Percentiles rank a stretch among this genome's conserved stretches.
Evolutionary conservation across 1,140 invertebrate genomes (phyloP).

Genomic region (Anadara kagoshimensis): DNA sequence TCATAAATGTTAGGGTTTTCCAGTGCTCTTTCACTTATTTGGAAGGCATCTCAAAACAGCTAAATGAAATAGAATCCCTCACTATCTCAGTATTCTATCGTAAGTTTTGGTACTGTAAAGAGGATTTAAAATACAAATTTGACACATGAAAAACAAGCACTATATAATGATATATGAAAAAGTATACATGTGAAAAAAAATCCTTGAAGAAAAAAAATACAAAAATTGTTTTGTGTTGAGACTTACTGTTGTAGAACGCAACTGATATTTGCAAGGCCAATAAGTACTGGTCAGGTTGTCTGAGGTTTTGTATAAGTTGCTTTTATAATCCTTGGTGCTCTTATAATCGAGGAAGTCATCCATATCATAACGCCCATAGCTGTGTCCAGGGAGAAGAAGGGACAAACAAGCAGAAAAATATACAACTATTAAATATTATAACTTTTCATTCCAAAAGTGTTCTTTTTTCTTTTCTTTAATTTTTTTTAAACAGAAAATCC

Average conservation of each 20-base stretch:
- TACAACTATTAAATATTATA: background rate
- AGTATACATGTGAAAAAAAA: background rate
- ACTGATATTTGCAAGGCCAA: slow-evolving; percentile 26
- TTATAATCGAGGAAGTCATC: slow-evolving; percentile 39
- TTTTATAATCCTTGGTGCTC: slow-evolving; percentile 37
- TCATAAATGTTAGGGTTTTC: too few relatives aligned
- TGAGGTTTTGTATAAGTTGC: slow-evolving; percentile 43
- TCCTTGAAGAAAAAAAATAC: background rate
- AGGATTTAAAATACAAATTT: too few relatives aligned
- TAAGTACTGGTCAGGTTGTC: slow-evolving; percentile 14
- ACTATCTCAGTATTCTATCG: background rate
- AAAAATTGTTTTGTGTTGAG: slow-evolving; percentile 2
- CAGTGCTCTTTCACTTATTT: too few relatives aligned
- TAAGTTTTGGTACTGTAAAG: slow-evolving; percentile 3
- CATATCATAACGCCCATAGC: slow-evolving; percentile 29
- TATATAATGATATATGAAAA: background rate
- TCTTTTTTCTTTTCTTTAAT: too few relatives aligned
- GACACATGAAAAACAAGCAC: background rate
- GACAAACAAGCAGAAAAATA: slow-evolving; percentile 17
- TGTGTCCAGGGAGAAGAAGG: slow-evolving; percentile 28
- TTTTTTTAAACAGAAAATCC: background rate
- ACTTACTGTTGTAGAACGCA: slow-evolving; percentile 36
- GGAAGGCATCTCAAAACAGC: background rate
- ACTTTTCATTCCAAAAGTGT: background rate
- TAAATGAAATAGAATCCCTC: too few relatives aligned